These are phyloP conservation scores for Entosphenus tridentatus DNA, from an alignment of 2,113 vertebrate genomes.

Conservation along the genomic window DNA sequence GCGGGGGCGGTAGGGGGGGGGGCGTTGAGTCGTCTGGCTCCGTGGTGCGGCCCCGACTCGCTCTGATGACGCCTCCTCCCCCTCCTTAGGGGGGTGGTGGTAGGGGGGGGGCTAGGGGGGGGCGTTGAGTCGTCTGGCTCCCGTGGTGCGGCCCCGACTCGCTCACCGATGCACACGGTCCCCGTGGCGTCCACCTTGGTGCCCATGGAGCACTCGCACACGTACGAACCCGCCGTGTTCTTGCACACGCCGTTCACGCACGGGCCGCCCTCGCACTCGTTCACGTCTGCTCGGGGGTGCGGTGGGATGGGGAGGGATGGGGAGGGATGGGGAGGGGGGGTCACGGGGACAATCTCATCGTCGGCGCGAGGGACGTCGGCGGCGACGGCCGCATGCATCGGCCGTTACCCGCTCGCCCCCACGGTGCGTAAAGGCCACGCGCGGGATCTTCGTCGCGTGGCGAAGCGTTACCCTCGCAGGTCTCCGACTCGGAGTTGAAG, in stretches of 20 bases:
- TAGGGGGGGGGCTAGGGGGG: no score
- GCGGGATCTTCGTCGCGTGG: no score
- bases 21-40: no score
- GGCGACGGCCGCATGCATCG: no score
- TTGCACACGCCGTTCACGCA: conserved; percentile 42
- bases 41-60: neutral
- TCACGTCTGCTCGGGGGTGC: conserved; percentile 26
- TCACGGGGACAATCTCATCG: neutral
- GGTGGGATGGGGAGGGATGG: neutral
- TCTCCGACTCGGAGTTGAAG: conserved; percentile 26
- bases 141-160: neutral
- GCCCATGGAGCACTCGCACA: conserved; percentile 37
- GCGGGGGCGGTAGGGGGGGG: no score
- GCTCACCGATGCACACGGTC: conserved; percentile 42
- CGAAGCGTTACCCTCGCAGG: conserved; percentile 29
- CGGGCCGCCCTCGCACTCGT: conserved; percentile 45
- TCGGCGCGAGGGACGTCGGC: no score
- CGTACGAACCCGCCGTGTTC: conserved; percentile 47
- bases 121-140: no score
- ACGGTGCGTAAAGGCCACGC: no score
- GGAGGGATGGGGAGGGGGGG: neutral
- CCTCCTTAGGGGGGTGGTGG: no score
- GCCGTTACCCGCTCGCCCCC: no score
- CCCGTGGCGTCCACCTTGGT: conserved; percentile 39
- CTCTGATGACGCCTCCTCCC: conserved; percentile 10